Evolutionary conservation across 2,888 invertebrate species (phyloP), one percentile per base, ranked within the genome.

Genomic region (Lepidochitona cinerea): DNA sequence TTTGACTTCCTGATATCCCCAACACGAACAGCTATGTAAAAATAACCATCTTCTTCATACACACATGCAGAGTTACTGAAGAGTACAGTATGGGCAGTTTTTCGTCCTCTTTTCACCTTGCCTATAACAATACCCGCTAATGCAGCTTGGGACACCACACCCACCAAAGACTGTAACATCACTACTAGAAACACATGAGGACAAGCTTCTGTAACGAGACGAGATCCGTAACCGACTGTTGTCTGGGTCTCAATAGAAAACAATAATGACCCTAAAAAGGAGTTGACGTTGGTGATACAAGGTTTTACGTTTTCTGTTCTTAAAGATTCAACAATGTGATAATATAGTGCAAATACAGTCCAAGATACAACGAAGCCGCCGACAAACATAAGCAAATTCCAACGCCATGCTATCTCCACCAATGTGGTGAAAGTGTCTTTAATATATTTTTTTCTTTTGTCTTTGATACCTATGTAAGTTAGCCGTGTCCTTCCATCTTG

Each of bases 191-290:
- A 95, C 36, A 96, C 96, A 89, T 95, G 95, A 0, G 96, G 96
- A 87, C 99, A 99, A 89, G 96, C 96, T 79, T 97, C 94, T 0
- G 97, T 97, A 0, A 96, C 96, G 54, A 94, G 93, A 73, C 96
- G 93, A 71, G 93, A 94, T 0, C 97, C 96, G 88, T 97, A 97
- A 59, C 96, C 97, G 82, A 98, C 98, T 9, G 98, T 98, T 90
- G 97, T 97, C 90, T 98, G 98, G 1, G 97, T 98, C 92, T 98
- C 98, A 49, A 98, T 95, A 78, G 97, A 97, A 92, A 97, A 98
- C 52, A 98, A 93, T 91, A 98, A 97, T 85, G 97, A 96, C 64
- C 97, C 95, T 53, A 96, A 95, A 90, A 98, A 97, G 71, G 95
- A 94, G 85, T 94, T 93, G 77, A 98, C 95, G 84, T 96, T 95